These are phyloP conservation scores for Chalcis sispes DNA, from an alignment of 2,888 invertebrate genomes.

Conservation along the genomic window DNA sequence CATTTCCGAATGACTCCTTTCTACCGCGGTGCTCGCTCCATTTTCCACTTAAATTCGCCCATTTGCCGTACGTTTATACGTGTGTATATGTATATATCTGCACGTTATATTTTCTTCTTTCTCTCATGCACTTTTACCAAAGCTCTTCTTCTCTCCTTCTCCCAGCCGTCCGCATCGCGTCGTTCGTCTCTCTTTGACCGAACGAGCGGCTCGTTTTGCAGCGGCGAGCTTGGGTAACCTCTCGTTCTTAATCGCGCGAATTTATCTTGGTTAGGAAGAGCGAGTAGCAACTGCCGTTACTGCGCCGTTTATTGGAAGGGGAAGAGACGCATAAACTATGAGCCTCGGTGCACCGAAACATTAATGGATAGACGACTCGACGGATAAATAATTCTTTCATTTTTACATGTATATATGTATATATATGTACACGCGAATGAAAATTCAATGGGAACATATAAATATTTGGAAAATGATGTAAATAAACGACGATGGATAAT, in stretches of 20 bases:
- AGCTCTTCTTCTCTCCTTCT: background rate
- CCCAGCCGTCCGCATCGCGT: conserved; percentile 22
- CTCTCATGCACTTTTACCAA: background rate
- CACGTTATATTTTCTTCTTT: background rate
- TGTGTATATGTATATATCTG: no score
- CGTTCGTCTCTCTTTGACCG: conserved; percentile 33
- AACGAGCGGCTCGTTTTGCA: conserved; percentile 14
- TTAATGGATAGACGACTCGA: conserved; percentile 15
- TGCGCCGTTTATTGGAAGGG: conserved; percentile 13
- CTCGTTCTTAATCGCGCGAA: conserved; percentile 65
- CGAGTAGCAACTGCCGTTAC: background rate
- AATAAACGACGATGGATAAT: no score
- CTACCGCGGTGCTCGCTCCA: conserved; percentile 41
- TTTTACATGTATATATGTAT: background rate
- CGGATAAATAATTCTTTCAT: conserved; percentile 45
- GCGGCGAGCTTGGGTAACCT: conserved; percentile 28
- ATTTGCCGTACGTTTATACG: background rate
- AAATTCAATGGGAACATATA: no score
- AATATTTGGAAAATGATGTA: no score
- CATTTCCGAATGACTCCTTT: conserved; percentile 43
- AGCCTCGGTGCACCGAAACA: conserved; percentile 10
- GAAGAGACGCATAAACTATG: conserved; percentile 54
- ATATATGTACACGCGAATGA: background rate
- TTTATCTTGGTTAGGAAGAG: conserved; percentile 66
- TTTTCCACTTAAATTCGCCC: conserved; percentile 52